Base-by-base conservation (phyloP, 2,113 vertebrate species). In the Thymallus thymallus region DNA sequence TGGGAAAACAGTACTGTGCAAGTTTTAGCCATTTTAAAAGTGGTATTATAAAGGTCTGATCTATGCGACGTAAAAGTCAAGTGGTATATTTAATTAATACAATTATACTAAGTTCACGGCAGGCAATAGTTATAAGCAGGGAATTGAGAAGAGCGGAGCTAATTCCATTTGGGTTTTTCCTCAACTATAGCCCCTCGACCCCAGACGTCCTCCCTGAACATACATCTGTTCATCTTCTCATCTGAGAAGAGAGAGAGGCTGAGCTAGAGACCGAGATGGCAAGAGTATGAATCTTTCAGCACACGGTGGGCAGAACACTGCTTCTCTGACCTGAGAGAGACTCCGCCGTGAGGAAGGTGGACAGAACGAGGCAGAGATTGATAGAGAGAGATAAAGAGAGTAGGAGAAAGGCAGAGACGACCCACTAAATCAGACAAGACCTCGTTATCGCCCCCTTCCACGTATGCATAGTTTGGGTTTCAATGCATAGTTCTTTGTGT, bases 321-420 rank as follows among this genome's bases (percentile, higher is more conserved):
- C 48, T 24, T 70, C 45, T 55, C 46, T 23, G 55, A 24, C 55
- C 68, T 18, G 68, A 18, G 68, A 56, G 68, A 55, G 46, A 45
- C 23, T 55, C 22, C 7, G 2, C 68, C 58, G 68, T 55, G 68
- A 58, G 68, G 24, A 48, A 56, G 68, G 58, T 70, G 68, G 68
- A 26, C 45, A 20, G 68, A 56, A 29, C 45, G 13, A 70, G 68
- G 48, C 55, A 55, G 23, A 55, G n/a, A 60, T n/a, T 7, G 46
- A 66, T 3, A 65, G 67, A 32, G 5, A 55, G 46, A n/a, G 23
- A 23, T 13, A 22, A 22, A n/a, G 30, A 41, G 56, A 48, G 13
- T 29, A 1, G 70, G 48, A 18, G 72, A 30, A 56, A 6, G 6
- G 55, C 1, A 18, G 51, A 16, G 66, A 26, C 69, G 23, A 41